A percentile compares a stretch with the other conserved stretches of the same genome.
These are phyloP conservation scores for Sakesphorus luctuosus DNA, from an alignment of 2,113 vertebrate species.

Conservation along the genomic window DNA sequence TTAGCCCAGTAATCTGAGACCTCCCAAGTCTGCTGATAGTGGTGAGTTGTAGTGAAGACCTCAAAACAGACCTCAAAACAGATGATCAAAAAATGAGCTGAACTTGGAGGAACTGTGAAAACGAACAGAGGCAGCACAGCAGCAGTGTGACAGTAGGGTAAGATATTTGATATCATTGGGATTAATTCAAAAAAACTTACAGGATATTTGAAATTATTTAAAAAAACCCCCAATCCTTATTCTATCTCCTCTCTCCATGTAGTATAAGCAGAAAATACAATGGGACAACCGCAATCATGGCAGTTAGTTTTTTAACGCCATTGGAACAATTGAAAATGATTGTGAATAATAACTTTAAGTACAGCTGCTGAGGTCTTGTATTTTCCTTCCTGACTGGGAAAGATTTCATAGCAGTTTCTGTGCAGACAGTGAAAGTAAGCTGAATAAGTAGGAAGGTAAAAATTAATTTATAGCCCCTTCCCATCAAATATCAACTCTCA, in stretches of 20 bases:
- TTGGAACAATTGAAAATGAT: neutral
- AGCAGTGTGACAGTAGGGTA: neutral
- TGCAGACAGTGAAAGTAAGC: neutral
- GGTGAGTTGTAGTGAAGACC: neutral
- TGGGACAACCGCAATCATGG: neutral
- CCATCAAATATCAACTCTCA: neutral
- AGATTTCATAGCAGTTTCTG: neutral
- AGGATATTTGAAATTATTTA: neutral
- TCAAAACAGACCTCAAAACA: neutral
- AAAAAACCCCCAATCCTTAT: neutral
- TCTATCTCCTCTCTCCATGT: neutral
- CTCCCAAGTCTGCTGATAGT: neutral
- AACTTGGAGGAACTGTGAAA: neutral
- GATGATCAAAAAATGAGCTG: accelerated
- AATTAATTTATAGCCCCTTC: neutral
- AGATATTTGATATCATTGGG: accelerated
- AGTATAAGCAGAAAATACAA: neutral
- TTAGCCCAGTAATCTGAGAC: neutral
- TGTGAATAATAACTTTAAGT: neutral
- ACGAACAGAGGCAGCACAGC: neutral
- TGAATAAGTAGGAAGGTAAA: neutral
- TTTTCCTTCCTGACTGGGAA: neutral
- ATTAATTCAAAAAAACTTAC: neutral
- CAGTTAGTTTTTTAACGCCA: neutral
- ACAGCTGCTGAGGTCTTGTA: neutral